These are phyloP conservation scores for Nebria brevicollis DNA, from an alignment of 2,888 invertebrate species.

Conservation along the genomic window DNA sequence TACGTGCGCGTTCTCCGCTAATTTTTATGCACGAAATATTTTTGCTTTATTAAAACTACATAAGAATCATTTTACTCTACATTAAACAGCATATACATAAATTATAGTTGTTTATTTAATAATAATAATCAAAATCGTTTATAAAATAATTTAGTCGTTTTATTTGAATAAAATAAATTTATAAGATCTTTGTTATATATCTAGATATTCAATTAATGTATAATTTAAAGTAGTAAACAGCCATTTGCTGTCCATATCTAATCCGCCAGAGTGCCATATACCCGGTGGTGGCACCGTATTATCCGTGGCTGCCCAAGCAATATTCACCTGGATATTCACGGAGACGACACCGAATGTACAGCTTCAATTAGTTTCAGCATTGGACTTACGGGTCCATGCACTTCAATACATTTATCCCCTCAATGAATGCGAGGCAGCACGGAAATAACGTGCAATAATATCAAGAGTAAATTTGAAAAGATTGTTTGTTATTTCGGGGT, in stretches of 20 bases:
- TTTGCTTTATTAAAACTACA: neutral
- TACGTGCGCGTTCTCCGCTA: too few species aligned
- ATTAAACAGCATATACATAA: neutral
- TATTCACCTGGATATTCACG: neutral
- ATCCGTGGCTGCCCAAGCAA: neutral
- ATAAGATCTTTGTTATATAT: too few species aligned
- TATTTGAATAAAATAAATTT: too few species aligned
- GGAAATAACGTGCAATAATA: too few species aligned
- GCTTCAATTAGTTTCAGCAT: neutral
- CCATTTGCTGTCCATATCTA: neutral
- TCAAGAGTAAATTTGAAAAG: neutral
- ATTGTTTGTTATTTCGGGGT: neutral
- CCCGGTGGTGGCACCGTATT: neutral
- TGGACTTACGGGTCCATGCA: neutral
- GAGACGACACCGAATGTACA: neutral
- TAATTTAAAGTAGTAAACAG: neutral
- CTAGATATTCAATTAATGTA: neutral
- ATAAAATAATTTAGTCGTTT: too few species aligned
- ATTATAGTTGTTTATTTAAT: too few species aligned
- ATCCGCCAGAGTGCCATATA: neutral
- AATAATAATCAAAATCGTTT: too few species aligned
- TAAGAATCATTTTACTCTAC: neutral
- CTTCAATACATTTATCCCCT: neutral
- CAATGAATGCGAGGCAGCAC: too few species aligned
- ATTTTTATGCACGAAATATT: neutral